phyloP scores from a whole-genome alignment of 35 echinoderm and acorn worm genomes.

The Acanthaster planci region DNA sequence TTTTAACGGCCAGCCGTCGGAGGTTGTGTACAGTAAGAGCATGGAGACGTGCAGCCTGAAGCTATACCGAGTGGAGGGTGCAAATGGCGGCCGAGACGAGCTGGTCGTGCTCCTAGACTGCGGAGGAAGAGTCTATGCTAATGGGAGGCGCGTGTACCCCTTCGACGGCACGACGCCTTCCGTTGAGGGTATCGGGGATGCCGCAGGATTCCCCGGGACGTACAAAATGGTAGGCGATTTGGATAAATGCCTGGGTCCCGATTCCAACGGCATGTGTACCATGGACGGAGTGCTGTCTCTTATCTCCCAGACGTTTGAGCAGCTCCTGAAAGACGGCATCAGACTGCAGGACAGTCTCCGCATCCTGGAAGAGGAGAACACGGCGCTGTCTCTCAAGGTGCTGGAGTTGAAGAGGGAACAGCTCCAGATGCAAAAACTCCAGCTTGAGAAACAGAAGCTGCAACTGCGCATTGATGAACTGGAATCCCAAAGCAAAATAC shows the following conservation, averaged over 20 bases:
- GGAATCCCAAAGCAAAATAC: conserved; percentile 54
- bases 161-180: conserved; percentile 53
- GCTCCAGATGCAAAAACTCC: conserved; percentile 76
- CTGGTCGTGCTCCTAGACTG: conserved; percentile 79
- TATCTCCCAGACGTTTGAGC: conserved; percentile 72
- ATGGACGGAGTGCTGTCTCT: conserved; percentile 58
- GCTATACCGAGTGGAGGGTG: conserved; percentile 71
- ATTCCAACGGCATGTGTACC: conserved; percentile 57
- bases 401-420: conserved; percentile 82
- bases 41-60: conserved; percentile 89
- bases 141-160: conserved; percentile 75
- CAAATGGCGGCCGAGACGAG: conserved; percentile 53
- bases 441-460: conserved; percentile 85
- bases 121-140: conserved; percentile 80
- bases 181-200: conserved; percentile 46
- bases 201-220: conserved; percentile 44
- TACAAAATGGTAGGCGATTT: conserved; percentile 58
- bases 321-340: conserved; percentile 68
- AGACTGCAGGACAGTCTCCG: conserved; percentile 75
- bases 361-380: conserved; percentile 81
- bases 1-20: conserved; percentile 63
- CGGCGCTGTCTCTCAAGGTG: conserved; percentile 74
- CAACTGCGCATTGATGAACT: conserved; percentile 86
- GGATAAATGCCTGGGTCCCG: conserved; percentile 65
- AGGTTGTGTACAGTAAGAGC: conserved; percentile 86